phyloP scores from a whole-genome alignment of 2,113 vertebrate genomes.

The Phocoena phocoena region DNA sequence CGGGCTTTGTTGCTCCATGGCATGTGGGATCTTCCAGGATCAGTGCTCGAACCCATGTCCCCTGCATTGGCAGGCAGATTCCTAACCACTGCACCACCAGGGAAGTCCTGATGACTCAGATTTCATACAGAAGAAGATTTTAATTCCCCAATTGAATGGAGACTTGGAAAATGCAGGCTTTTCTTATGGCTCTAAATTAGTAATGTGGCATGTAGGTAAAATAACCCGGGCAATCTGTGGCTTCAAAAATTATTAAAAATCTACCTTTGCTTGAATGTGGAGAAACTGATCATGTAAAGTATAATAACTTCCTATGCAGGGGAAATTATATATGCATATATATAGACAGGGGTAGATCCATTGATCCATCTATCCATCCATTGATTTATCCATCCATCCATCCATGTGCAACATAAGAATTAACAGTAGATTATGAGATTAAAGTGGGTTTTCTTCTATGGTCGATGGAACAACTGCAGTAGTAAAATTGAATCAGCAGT shows the following conservation, averaged over 20 bases:
- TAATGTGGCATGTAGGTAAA: conserved; percentile 43
- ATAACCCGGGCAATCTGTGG: not conserved
- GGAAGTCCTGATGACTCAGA: not conserved
- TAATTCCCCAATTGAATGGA: conserved; percentile 23
- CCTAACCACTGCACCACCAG: no score
- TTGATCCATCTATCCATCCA: not conserved
- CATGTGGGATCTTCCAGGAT: no score
- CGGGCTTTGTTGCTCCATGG: no score
- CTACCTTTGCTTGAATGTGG: not conserved
- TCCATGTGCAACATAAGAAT: not conserved
- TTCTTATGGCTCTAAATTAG: conserved; percentile 73
- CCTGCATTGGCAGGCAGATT: no score
- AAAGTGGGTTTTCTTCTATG: not conserved
- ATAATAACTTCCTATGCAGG: not conserved
- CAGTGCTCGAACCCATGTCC: no score
- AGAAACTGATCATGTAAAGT: not conserved
- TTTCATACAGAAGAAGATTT: conserved; percentile 23
- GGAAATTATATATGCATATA: not conserved
- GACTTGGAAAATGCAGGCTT: conserved; percentile 47
- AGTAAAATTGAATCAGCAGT: not conserved
- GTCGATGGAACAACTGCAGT: not conserved
- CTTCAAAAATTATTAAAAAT: not conserved
- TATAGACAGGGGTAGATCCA: not conserved
- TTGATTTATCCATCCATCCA: not conserved
- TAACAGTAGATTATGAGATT: not conserved